Base-by-base conservation (phyloP, 1,140 invertebrate species). In the Epicauta chinensis region DNA sequence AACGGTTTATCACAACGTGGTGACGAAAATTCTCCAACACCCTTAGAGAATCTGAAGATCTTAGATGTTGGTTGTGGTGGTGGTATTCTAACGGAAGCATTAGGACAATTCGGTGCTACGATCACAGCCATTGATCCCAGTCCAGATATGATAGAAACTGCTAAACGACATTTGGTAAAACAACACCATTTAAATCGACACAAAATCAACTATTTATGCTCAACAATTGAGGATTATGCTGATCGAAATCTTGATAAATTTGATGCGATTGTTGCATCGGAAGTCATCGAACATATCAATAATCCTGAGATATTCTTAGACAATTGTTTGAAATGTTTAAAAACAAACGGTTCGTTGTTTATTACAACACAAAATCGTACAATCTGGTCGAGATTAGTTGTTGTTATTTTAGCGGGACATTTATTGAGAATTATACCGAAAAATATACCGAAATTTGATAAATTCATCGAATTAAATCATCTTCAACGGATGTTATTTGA, bases 351-450 rank as follows among this genome's bases (percentile, higher is more conserved):
- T n/a, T 91, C 86, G 1, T 74, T 97, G 47, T 96, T 97, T 69
- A 75, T 98, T 44, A 97, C 96, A 6, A 97, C 95, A 2, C 75
- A 95, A 4, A 97, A 93, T 65, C 85, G 84, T 72, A 97, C 93
- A 0, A 44, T 78, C 2, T 34, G 75, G 29, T 81, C 91, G 2
- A 88, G 84, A 73, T n/a, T 92, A 0, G 66, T 80, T 29, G 84
- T 77, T 2, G 85, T 97, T 49, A 69, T 82, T 39, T 55, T 83
- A 0, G 87, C 83, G 3, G 96, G 98, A 77, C 80, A 88, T 71
- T 46, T 93, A 1, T 58, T 92, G 0, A 73, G 75, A 29, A 13
- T 86, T 0, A 64, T 94, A 44, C 91, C 94, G 9, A 69, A 72
- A 63, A 93, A 91, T 3, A 93, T 91, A 5, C 96, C 98, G 72